These are phyloP conservation scores for Antheraea assamensis DNA, from an alignment of 2,888 invertebrate genomes.

Conservation along the genomic window DNA sequence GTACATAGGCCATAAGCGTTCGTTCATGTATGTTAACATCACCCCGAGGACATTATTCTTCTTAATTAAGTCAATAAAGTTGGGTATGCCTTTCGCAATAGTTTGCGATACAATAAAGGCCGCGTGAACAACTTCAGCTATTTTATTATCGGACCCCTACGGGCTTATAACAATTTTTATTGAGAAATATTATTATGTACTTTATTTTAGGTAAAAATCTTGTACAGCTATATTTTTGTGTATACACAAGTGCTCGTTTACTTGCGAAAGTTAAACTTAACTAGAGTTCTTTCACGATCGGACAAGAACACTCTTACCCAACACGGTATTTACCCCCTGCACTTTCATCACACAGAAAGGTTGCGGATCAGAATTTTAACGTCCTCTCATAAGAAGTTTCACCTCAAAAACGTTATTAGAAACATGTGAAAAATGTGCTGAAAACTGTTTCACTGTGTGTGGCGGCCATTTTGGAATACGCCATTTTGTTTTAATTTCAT, in stretches of 20 bases:
- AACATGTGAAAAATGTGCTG: too few species aligned
- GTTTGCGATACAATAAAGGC: background rate
- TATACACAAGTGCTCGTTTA: background rate
- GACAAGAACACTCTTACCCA: too few species aligned
- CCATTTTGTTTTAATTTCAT: too few species aligned
- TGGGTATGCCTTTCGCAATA: background rate
- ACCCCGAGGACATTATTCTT: conserved; percentile 11
- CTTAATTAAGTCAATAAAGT: conserved; percentile 12
- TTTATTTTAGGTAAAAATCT: background rate
- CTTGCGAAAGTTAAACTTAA: too few species aligned
- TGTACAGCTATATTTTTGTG: background rate
- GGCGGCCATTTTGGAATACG: too few species aligned
- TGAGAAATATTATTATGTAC: background rate
- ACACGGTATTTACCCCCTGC: too few species aligned
- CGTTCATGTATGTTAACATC: background rate
- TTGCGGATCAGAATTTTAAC: too few species aligned
- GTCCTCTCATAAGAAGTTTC: too few species aligned
- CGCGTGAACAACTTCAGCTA: background rate
- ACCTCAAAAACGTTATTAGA: too few species aligned
- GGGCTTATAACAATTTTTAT: background rate
- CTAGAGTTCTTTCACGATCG: too few species aligned
- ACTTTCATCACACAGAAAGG: too few species aligned
- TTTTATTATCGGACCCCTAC: background rate
- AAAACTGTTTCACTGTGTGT: too few species aligned
- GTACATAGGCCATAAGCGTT: background rate